Base-by-base conservation (phyloP, 2,113 vertebrate genomes). In the Pseudonaja textilis region DNA sequence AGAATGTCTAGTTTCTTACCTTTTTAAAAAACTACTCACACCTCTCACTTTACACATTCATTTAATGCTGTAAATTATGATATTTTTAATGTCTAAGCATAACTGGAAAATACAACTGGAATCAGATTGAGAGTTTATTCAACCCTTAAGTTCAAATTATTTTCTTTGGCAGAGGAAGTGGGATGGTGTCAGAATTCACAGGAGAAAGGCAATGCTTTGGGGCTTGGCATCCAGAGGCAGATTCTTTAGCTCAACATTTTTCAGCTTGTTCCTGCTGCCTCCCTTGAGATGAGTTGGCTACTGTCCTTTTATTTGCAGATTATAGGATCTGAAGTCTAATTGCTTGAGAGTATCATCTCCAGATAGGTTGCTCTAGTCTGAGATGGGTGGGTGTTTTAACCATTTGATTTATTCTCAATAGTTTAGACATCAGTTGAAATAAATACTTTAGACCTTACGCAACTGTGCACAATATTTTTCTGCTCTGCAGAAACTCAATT, bases 1-100 rank as follows among this genome's bases (percentile, higher is more conserved):
- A 47, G 47, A 85, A 91, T 94, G 95, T 97, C 96, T 95, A 95
- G 94, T 94, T 95, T 92, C 95, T 96, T 92, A 74, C 87, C 91
- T 89, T 94, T 94, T 50, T 59, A 92, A 96, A 87, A 94, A 96
- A 87, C 93, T 54, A 95, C 91, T 89, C 45, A 90, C 93, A 74
- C 59, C 85, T 95, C 93, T 25, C 59, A 90, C 69, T 0, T 0
- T 94, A 95, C 92, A 5, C 93, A 6, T 14, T 91, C 57, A 93
- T 94, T 93, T 95, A 95, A 96, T 95, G 93, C 64, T 0, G 1
- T 90, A 89, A 94, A 96, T 93, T 93, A 85, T 61, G 23, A 26
- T 64, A 29, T 64, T 29, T 57, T 7, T 64, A 11, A 29, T 64
- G 10, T 64, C 26, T 4, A 64, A 10, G 25, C 88, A 93, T 61